Evolutionary conservation across 1,140 invertebrate species (phyloP).

Genomic region (Prorops nasuta): DNA sequence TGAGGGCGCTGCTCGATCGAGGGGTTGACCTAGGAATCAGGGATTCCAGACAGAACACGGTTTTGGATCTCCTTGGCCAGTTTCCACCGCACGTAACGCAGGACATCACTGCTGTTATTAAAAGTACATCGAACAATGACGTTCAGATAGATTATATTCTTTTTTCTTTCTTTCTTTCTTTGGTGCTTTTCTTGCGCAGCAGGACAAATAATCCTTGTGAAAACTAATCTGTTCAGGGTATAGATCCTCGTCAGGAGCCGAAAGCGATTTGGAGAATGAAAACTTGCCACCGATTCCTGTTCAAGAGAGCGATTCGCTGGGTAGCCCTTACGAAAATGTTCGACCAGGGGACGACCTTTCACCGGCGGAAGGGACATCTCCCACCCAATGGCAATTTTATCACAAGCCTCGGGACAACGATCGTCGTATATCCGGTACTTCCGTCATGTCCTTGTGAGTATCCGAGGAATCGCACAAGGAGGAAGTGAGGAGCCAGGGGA

Average conservation of each 20-base stretch:
- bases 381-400: slow-evolving; percentile 62
- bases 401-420: slow-evolving; percentile 59
- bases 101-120: slow-evolving; percentile 79
- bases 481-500: no score
- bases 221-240: slow-evolving; percentile 42
- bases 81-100: slow-evolving; percentile 87
- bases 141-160: not conserved
- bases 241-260: slow-evolving; percentile 51
- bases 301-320: slow-evolving; percentile 59
- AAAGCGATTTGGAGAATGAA: slow-evolving; percentile 60
- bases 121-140: no score
- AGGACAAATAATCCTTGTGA: no score
- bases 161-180: no score
- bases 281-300: slow-evolving; percentile 62
- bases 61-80: slow-evolving; percentile 81
- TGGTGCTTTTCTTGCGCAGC: no score
- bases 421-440: slow-evolving; percentile 60
- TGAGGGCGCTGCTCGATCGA: slow-evolving; percentile 75
- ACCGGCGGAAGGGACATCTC: slow-evolving; percentile 57
- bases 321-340: slow-evolving; percentile 68
- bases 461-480: no score
- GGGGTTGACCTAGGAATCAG: slow-evolving; percentile 80
- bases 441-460: slow-evolving; percentile 63
- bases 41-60: slow-evolving; percentile 79
- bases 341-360: slow-evolving; percentile 57